These are phyloP conservation scores for Emmelina monodactyla DNA, from an alignment of 2,888 invertebrate genomes.

Conservation along the genomic window DNA sequence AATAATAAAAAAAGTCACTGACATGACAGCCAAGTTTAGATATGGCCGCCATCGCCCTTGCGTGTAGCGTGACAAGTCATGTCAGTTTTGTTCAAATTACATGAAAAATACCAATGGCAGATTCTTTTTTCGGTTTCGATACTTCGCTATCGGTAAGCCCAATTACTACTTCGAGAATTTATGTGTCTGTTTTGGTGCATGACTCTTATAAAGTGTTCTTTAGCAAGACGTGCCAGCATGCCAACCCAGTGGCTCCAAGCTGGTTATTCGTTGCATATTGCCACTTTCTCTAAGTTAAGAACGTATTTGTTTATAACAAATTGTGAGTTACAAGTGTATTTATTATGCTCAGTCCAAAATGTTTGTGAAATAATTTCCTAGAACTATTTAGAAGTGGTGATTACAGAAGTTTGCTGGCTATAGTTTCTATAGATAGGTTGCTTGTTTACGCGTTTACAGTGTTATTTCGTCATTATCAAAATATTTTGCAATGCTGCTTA, in stretches of 20 bases:
- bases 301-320: too few relatives aligned
- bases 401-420: too few relatives aligned
- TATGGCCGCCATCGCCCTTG: conserved; percentile 51
- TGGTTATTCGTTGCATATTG: neutral
- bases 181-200: too few relatives aligned
- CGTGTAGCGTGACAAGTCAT: conserved; percentile 71
- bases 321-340: too few relatives aligned
- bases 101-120: conserved; percentile 78
- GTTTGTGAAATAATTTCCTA: too few relatives aligned
- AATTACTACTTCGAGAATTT: neutral
- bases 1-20: neutral
- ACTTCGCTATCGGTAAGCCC: conserved; percentile 78
- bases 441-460: too few relatives aligned
- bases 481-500: too few relatives aligned
- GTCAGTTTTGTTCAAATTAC: conserved; percentile 70
- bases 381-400: too few relatives aligned
- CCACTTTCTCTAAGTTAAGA: neutral
- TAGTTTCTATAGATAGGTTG: too few relatives aligned
- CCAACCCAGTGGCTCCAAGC: conserved; percentile 1
- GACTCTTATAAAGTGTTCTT: too few relatives aligned
- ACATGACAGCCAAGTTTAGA: conserved; percentile 22
- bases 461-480: too few relatives aligned
- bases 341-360: too few relatives aligned
- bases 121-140: conserved; percentile 88
- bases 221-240: conserved; percentile 15